Conservation (phyloP, 2,797 vertebrate species). For the Eidolon dupreanum region DNA sequence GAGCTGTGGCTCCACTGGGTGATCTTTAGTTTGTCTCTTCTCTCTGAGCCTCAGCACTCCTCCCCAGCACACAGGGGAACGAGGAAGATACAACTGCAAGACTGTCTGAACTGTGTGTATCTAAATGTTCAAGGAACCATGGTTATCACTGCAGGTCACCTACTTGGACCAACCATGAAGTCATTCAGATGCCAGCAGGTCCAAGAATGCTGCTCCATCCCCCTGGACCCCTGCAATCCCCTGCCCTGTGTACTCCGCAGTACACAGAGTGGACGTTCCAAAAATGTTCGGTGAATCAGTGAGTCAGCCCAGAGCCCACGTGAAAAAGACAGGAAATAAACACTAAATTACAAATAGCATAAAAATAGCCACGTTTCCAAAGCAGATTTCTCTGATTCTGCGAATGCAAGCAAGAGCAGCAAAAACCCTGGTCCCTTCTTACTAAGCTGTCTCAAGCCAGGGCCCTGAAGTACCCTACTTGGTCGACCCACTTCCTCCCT, state of each 20-base stretch:
- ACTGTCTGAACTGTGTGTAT: not conserved
- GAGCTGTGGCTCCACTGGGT: not conserved
- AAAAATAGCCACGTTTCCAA: slow-evolving; percentile 77
- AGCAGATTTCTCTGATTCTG: slow-evolving; percentile 62
- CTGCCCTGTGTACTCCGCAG: not conserved
- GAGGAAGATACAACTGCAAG: not conserved
- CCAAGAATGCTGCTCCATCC: not conserved
- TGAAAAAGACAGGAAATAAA: slow-evolving; percentile 80
- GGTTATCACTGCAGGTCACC: not conserved
- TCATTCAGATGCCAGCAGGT: not conserved
- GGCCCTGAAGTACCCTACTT: not conserved
- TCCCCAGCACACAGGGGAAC: not conserved
- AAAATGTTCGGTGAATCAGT: slow-evolving; percentile 64
- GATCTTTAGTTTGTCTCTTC: not conserved
- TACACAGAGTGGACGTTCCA: slow-evolving; percentile 32
- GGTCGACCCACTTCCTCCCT: not conserved
- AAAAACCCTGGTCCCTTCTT: not conserved
- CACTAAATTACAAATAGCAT: slow-evolving; percentile 78
- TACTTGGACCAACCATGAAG: not conserved
- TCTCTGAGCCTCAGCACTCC: not conserved
- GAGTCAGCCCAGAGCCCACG: slow-evolving; percentile 71
- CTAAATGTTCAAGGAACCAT: not conserved
- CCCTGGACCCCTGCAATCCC: not conserved
- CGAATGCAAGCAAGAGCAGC: slow-evolving; percentile 7
- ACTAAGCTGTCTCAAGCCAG: not conserved